Evolutionary conservation across 2,888 invertebrate species (phyloP).

Genomic region (Drosophila paramelanica): DNA sequence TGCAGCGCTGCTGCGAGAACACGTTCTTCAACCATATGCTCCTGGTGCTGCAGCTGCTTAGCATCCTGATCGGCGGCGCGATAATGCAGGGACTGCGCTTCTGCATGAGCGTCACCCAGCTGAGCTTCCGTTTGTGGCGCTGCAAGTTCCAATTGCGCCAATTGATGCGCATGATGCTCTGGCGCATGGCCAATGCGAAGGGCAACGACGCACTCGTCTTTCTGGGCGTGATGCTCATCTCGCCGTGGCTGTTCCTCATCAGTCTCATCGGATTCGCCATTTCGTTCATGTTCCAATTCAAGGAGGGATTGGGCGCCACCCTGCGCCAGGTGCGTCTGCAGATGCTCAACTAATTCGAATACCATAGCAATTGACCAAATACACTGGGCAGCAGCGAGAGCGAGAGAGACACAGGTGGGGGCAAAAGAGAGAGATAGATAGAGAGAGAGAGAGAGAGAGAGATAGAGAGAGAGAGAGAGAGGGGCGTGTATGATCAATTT

Average conservation of each 20-base stretch:
- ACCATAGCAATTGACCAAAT: too few relatives aligned
- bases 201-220: slow-evolving; percentile 66
- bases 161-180: slow-evolving; percentile 65
- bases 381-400: neutral
- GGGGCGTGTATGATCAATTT: neutral
- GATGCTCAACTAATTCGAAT: slow-evolving; percentile 11
- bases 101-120: neutral
- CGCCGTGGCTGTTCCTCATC: slow-evolving; percentile 69
- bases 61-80: slow-evolving; percentile 7
- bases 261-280: slow-evolving; percentile 65
- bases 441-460: neutral
- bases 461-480: neutral
- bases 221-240: slow-evolving; percentile 48
- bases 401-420: neutral
- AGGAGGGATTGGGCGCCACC: slow-evolving; percentile 4
- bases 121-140: slow-evolving; percentile 49
- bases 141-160: slow-evolving; percentile 60
- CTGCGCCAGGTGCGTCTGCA: slow-evolving; percentile 28
- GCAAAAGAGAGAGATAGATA: neutral
- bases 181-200: slow-evolving; percentile 77
- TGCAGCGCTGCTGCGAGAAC: slow-evolving; percentile 12
- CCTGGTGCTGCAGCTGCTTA: slow-evolving; percentile 48
- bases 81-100: slow-evolving; percentile 9
- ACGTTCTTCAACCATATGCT: slow-evolving; percentile 32
- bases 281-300: slow-evolving; percentile 35